A percentile compares a stretch with the other conserved stretches of the same genome.
phyloP scores from a whole-genome alignment of 2,113 vertebrate species.

The Hypocryptadius cinnamomeus region DNA sequence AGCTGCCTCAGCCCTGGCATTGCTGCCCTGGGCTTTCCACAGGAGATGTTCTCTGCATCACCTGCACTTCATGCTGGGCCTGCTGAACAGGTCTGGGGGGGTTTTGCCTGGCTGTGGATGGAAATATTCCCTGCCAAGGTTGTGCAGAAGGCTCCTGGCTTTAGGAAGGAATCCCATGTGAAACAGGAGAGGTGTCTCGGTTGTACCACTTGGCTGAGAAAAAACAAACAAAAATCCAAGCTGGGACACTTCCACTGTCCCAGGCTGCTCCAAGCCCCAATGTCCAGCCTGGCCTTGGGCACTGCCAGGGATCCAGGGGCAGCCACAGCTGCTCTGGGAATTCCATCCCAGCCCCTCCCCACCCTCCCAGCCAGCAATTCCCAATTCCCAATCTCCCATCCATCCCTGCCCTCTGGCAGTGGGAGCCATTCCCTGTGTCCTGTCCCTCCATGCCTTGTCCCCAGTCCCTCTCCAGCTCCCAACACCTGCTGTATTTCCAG shows the following conservation, averaged over 20 bases:
- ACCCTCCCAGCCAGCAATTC: neutral
- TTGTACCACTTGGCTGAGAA: neutral
- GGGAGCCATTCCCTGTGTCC: neutral
- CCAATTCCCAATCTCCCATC: neutral
- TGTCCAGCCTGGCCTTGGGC: neutral
- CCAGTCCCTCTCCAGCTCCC: neutral
- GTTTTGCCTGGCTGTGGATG: neutral
- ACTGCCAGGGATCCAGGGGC: neutral
- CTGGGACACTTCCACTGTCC: neutral
- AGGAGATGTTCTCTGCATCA: neutral
- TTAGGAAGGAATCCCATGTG: neutral
- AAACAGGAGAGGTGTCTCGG: neutral
- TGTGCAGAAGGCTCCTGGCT: neutral
- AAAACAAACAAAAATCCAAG: neutral
- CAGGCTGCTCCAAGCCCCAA: neutral
- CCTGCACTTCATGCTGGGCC: neutral
- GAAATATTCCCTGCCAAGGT: neutral
- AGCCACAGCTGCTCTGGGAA: neutral
- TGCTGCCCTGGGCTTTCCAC: neutral
- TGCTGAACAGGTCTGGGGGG: neutral
- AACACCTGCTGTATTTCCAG: neutral
- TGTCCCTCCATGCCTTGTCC: neutral
- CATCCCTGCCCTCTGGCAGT: neutral
- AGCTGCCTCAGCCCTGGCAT: rapidly evolving
- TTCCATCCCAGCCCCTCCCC: rapidly evolving